phyloP scores from a whole-genome alignment of 23 tunicate species.

The Diplosoma virens region DNA sequence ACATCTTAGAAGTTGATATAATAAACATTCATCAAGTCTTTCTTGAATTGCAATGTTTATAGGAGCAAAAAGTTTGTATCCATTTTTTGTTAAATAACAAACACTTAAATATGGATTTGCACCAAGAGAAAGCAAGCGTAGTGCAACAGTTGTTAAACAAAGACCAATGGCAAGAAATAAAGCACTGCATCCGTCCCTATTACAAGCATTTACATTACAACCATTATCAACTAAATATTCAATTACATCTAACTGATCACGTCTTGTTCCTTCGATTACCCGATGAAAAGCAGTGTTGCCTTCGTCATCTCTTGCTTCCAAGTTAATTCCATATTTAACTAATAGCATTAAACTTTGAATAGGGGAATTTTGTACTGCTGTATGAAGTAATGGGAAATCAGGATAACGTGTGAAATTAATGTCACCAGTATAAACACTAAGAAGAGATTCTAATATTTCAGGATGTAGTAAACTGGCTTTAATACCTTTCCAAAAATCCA shows the following conservation, averaged over 20 bases:
- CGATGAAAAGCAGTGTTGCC: conserved; percentile 35
- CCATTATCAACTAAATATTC: conserved; percentile 7
- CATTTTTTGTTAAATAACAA: too few relatives aligned
- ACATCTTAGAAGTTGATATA: too few relatives aligned
- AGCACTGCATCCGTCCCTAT: conserved; percentile 35
- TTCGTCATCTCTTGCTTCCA: conserved; percentile 29
- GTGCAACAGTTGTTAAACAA: not conserved
- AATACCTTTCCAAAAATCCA: not conserved
- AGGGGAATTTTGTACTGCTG: conserved; percentile 17
- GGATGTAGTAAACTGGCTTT: conserved; percentile 9
- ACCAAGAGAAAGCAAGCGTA: not conserved
- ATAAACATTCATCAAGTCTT: too few relatives aligned
- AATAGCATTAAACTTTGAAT: conserved; percentile 15
- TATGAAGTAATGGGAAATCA: conserved; percentile 12
- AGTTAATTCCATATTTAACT: not conserved
- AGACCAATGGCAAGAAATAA: conserved; percentile 47
- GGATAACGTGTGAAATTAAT: not conserved
- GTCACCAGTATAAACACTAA: not conserved
- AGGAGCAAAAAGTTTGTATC: conserved; percentile 28
- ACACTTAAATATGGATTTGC: conserved; percentile 35
- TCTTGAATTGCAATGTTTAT: conserved; percentile 34
- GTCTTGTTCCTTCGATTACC: conserved; percentile 1
- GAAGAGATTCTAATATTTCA: not conserved
- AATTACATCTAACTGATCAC: conserved; percentile 1
- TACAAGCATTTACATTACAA: conserved; percentile 42